A percentile compares a stretch with the other conserved stretches of the same genome.
phyloP scores from a whole-genome alignment of 37 sponge, comb jelly and placozoan species.

The Cliona cf. orientalis region DNA sequence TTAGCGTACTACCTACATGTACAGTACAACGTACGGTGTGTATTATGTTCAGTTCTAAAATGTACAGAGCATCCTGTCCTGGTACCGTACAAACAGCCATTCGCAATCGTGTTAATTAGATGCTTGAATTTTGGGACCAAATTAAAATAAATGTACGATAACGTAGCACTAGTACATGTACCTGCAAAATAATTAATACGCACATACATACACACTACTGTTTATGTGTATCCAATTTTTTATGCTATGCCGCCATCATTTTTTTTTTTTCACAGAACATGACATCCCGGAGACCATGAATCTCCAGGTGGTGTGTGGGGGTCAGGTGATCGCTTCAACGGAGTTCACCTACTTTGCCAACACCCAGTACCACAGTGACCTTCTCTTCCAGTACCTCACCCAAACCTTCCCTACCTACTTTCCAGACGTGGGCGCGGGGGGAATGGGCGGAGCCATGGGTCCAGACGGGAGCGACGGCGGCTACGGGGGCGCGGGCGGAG shows the following conservation, averaged over 20 bases:
- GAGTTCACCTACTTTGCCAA: slow-evolving; percentile 69
- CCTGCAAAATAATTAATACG: not conserved
- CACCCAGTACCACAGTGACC: slow-evolving; percentile 26
- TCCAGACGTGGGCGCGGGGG: slow-evolving; percentile 36
- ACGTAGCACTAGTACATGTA: not conserved
- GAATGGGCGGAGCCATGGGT: not conserved
- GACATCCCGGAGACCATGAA: slow-evolving; percentile 48
- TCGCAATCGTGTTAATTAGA: not conserved
- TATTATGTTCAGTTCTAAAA: too few relatives aligned
- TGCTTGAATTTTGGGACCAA: not conserved
- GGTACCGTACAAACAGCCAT: too few relatives aligned
- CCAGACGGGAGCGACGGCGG: not conserved
- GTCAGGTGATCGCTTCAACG: slow-evolving; percentile 48
- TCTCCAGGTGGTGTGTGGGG: slow-evolving; percentile 47
- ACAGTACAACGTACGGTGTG: too few relatives aligned
- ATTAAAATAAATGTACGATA: not conserved
- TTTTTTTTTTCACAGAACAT: slow-evolving; percentile 10
- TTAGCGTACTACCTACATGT: too few relatives aligned
- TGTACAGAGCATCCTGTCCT: too few relatives aligned
- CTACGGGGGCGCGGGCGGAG: not conserved
- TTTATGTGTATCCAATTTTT: not conserved
- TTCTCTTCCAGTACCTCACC: slow-evolving; percentile 55
- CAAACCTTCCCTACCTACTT: slow-evolving; percentile 59
- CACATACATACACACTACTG: not conserved
- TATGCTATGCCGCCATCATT: not conserved